These are phyloP conservation scores for Ormia ochracea DNA, from an alignment of 2,888 invertebrate genomes.

Conservation along the genomic window DNA sequence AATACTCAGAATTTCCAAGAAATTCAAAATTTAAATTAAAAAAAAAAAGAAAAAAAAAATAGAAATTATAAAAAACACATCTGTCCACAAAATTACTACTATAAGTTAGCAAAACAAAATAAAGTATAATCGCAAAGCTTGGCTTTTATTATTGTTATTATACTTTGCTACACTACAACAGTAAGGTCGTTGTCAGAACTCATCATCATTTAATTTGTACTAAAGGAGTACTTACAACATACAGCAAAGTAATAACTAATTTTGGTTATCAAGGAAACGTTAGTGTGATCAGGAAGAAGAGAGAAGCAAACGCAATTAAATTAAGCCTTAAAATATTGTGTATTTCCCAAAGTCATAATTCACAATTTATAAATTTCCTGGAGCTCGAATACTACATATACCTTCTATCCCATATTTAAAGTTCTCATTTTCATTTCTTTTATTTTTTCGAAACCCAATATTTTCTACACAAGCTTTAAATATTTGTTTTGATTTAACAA, in stretches of 20 bases:
- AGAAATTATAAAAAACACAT: slow-evolving; percentile 48
- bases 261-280: slow-evolving; percentile 32
- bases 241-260: slow-evolving; percentile 65
- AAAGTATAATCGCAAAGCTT: slow-evolving; percentile 42
- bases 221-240: slow-evolving; percentile 54
- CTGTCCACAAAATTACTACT: slow-evolving; percentile 58
- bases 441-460: slow-evolving; percentile 22
- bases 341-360: slow-evolving; percentile 39
- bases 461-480: slow-evolving; percentile 52
- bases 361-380: slow-evolving; percentile 43
- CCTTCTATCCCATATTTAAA: slow-evolving; percentile 64
- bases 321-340: slow-evolving; percentile 61
- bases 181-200: slow-evolving; percentile 9
- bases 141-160: slow-evolving; percentile 35
- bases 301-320: slow-evolving; percentile 37
- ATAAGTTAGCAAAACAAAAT: slow-evolving; percentile 44
- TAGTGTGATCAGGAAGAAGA: slow-evolving; percentile 29
- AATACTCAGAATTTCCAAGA: slow-evolving; percentile 63
- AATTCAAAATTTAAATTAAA: slow-evolving; percentile 44
- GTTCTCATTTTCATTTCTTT: slow-evolving; percentile 67
- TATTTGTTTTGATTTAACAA: slow-evolving; percentile 43
- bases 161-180: slow-evolving; percentile 21
- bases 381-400: slow-evolving; percentile 64
- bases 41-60: slow-evolving; percentile 17
- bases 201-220: slow-evolving; percentile 4